phyloP scores from a whole-genome alignment of 2,113 vertebrate genomes.

The Rhabdornis inornatus region DNA sequence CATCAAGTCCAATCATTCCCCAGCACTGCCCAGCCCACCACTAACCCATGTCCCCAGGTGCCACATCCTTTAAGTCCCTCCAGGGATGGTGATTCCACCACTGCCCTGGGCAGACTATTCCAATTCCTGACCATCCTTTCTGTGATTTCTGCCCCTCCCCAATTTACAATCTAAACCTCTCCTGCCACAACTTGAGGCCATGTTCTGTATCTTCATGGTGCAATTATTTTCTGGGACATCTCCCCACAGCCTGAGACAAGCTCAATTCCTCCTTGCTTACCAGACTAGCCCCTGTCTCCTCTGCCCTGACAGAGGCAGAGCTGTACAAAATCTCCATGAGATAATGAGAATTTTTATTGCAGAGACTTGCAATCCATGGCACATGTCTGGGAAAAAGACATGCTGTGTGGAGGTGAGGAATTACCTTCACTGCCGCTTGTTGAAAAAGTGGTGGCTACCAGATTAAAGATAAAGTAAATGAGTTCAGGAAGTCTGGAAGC shows the following conservation, averaged over 20 bases:
- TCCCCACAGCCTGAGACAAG: not conserved
- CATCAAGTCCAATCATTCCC: rapidly evolving
- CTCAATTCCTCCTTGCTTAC: not conserved
- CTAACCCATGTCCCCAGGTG: not conserved
- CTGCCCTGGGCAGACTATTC: not conserved
- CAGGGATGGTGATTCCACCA: not conserved
- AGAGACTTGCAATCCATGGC: not conserved
- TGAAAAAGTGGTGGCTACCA: not conserved
- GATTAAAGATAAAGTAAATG: not conserved
- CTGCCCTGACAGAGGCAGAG: not conserved
- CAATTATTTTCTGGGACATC: not conserved
- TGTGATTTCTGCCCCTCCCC: not conserved
- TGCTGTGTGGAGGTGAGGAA: not conserved
- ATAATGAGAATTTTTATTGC: not conserved
- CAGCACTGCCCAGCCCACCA: not conserved
- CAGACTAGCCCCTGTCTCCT: not conserved
- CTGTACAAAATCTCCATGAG: not conserved
- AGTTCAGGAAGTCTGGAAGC: not conserved
- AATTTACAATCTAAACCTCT: not conserved
- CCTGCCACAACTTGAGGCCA: rapidly evolving
- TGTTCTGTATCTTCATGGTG: rapidly evolving
- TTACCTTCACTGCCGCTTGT: not conserved
- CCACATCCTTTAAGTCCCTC: not conserved
- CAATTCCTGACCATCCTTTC: not conserved
- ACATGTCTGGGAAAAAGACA: not conserved